Evolutionary conservation across 1,140 invertebrate genomes (phyloP), one percentile per base, ranked within the genome.

Genomic region (Drosophila nikananu): DNA sequence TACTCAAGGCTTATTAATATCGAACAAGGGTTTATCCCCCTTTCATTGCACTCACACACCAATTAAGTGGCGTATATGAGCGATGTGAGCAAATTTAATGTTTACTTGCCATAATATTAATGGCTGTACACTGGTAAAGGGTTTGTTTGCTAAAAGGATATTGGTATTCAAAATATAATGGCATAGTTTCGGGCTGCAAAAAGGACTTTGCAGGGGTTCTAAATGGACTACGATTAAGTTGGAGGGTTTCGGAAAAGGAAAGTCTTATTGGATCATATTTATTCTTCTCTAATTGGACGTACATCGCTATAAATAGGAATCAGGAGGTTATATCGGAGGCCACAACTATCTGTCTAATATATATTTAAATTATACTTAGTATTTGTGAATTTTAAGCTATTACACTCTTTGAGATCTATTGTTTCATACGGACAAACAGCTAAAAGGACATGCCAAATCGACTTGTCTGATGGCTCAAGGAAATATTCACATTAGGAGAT

Each of bases 1-100:
- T 60, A 78, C 67, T 91, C 70, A 72, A 61, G 66, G 76, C 61
- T 76, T 92, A 84, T 90, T 79, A 70, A 80, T 68, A 73, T 57
- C 68, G 64, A 77, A 72, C 73, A 67, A 72, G 54, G 19, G 25
- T 41, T 61, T 72, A 64, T 78, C 42, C 49, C 13, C 32, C 12
- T 67, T 72, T 55, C 57, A 44, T 55, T 57, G 67, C 67, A 73
- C 67, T 73, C 70, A 52, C 70, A 52, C 54, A 73, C 27, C 59
- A 49, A 77, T 82, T 77, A 60, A 60, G 39, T 41, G 35, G 59
- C 32, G 30, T 27, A 30, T 42, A 65, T 62, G 55, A 70, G 80
- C 46, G 77, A 41, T 81, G 54, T 68, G 57, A 42, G 30, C 42
- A 35, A 54, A 65, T 79, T 75, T 62, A 48, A 74, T 74, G 70